Evolutionary conservation across 1,140 invertebrate genomes (phyloP).

Genomic region (Acromyrmex echinatior): DNA sequence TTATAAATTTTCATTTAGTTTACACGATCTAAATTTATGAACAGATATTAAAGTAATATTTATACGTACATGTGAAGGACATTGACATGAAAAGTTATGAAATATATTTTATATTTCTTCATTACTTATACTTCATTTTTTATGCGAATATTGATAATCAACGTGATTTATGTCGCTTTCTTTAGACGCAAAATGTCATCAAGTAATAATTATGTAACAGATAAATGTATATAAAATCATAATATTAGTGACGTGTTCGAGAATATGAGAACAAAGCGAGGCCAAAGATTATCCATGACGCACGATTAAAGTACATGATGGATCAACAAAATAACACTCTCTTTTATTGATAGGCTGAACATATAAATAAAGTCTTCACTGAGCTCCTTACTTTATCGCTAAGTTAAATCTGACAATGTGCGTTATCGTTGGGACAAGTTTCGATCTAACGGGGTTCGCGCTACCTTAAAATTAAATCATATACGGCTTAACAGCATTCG

Average conservation of each 20-base stretch:
- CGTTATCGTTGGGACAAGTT: slow-evolving; percentile 34
- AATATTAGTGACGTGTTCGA: slow-evolving; percentile 27
- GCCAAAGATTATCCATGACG: slow-evolving; percentile 30
- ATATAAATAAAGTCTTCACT: slow-evolving; percentile 72
- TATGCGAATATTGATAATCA: background rate
- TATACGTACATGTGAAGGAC: background rate
- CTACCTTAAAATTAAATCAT: slow-evolving; percentile 60
- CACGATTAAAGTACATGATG: slow-evolving; percentile 48
- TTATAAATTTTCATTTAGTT: slow-evolving; percentile 6
- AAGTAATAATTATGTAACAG: background rate
- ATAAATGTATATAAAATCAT: slow-evolving; percentile 20
- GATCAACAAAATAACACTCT: slow-evolving; percentile 63
- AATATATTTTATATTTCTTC: background rate
- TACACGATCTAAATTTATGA: background rate
- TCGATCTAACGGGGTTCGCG: slow-evolving; percentile 24
- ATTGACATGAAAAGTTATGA: background rate
- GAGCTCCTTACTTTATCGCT: slow-evolving; percentile 21
- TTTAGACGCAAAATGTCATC: background rate
- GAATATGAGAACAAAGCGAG: background rate
- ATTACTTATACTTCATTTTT: background rate
- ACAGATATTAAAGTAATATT: background rate
- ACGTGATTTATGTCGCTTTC: background rate
- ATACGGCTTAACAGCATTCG: slow-evolving; percentile 45
- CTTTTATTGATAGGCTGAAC: slow-evolving; percentile 70
- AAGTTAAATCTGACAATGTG: slow-evolving; percentile 13